Evolutionary conservation across 2,797 vertebrate species (phyloP).

Genomic region (Capromys pilorides): DNA sequence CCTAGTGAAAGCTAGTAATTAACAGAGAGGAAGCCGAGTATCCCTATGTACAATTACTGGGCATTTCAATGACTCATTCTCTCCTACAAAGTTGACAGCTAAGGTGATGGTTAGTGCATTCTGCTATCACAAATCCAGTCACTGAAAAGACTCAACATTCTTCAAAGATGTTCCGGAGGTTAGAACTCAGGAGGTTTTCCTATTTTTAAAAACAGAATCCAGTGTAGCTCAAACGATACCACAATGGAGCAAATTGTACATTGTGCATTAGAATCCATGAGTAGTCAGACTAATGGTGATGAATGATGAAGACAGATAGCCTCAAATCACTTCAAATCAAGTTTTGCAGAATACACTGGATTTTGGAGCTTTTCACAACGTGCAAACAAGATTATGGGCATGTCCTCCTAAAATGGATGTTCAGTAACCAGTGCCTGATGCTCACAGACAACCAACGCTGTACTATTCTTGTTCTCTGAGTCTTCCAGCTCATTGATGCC

Average conservation of each 20-base stretch:
- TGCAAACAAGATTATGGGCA: neutral
- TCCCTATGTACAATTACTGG: rapidly evolving
- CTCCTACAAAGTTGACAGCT: rapidly evolving
- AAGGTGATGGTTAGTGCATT: neutral
- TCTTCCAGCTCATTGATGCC: neutral
- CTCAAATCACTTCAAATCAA: neutral
- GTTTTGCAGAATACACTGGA: neutral
- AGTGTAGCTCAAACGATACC: neutral
- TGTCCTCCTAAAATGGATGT: neutral
- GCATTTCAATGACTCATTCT: neutral
- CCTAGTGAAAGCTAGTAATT: too few species aligned
- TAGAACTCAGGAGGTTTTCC: neutral
- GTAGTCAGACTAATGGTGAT: neutral
- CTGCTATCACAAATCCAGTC: neutral
- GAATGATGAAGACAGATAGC: neutral
- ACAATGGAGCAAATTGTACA: neutral
- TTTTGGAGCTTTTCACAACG: neutral
- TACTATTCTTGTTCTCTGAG: neutral
- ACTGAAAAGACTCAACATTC: neutral
- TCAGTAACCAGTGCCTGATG: neutral
- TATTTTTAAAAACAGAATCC: neutral
- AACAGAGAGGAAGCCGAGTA: neutral
- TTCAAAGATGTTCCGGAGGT: neutral
- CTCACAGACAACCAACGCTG: neutral
- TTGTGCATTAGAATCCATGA: neutral